Base-by-base conservation (phyloP, 2,797 vertebrate genomes). In the Hyperoplus lanceolatus region DNA sequence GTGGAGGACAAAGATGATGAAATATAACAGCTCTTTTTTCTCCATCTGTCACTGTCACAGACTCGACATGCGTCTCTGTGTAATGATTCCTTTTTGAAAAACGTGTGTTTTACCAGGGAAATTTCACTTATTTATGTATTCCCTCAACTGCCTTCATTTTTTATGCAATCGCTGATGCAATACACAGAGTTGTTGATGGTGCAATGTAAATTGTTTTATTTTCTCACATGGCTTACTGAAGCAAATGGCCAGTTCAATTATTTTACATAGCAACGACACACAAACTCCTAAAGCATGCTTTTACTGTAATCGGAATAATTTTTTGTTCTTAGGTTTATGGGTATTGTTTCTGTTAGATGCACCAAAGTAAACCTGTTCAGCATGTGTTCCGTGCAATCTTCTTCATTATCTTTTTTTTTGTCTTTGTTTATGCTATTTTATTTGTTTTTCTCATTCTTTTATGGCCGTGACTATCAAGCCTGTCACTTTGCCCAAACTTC, bases 1-100 rank as follows among this genome's bases (percentile, higher is more conserved):
- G 21, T 58, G n/a, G 61, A 79, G 63, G 81, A 70, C 45, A 58
- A 60, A 66, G n/a, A 76, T 60, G 45, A 69, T 62, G 39, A n/a
- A 13, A 16, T 18, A n/a, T 41, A 43, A 66, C 36, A 43, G 53
- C 29, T 66, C 7, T 60, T 48, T 66, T 64, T 11, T 46, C 18
- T 64, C 16, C 69, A 0, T 36, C 13, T 42, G 14, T 18, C 38
- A 64, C 39, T 59, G 59, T 81, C 49, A n/a, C 16, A 39, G 50
- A 51, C 4, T n/a, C 7, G 6, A 7, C 16, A 12, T 49, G 10
- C 59, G 0, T 42, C 1, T 55, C 1, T 15, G 8, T 43, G 29
- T 29, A 12, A 43, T 43, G 42, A 45, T 45, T 8, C 8, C 43
- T 45, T 45, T 45, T 45, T 11, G 12, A 45, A 45, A 45, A 10